Evolutionary conservation across 2,888 invertebrate genomes (phyloP).

Genomic region (Drosophila mayaguana): DNA sequence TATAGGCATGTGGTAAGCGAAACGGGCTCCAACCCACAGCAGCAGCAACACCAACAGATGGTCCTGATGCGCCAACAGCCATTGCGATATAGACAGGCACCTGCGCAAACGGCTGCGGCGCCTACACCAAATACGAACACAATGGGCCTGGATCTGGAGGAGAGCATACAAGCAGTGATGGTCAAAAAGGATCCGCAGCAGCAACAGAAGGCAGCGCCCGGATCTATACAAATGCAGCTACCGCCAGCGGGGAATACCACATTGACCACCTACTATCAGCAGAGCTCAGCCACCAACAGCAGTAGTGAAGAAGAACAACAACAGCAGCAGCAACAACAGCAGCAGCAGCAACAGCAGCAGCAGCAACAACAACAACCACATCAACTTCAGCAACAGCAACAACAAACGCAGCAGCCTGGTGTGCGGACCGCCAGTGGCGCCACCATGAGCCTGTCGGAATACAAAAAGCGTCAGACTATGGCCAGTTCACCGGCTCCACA

Average conservation of each 20-base stretch:
- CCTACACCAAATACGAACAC: slow-evolving; percentile 33
- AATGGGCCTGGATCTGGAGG: slow-evolving; percentile 82
- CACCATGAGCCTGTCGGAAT: slow-evolving; percentile 82
- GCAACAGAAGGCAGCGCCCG: slow-evolving; percentile 56
- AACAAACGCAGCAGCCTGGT: slow-evolving; percentile 44
- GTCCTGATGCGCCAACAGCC: slow-evolving; percentile 59
- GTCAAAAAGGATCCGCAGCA: slow-evolving; percentile 83
- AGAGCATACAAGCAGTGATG: slow-evolving; percentile 84
- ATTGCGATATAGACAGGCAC: slow-evolving; percentile 51
- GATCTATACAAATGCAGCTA: slow-evolving; percentile 32
- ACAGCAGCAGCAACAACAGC: slow-evolving; percentile 39
- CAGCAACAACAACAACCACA: slow-evolving; percentile 53
- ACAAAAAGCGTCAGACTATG: slow-evolving; percentile 79
- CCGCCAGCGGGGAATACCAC: slow-evolving; percentile 68
- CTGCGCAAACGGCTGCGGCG: slow-evolving; percentile 35
- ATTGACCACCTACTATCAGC: slow-evolving; percentile 77
- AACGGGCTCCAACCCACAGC: slow-evolving; percentile 40
- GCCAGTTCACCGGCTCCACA: slow-evolving; percentile 41
- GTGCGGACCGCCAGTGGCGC: slow-evolving; percentile 80
- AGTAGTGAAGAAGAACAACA: slow-evolving; percentile 79
- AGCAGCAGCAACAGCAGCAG: slow-evolving; percentile 60
- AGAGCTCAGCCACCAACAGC: slow-evolving; percentile 41
- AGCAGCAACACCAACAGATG: slow-evolving; percentile 64
- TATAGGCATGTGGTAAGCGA: slow-evolving; percentile 70
- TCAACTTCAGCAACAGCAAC: slow-evolving; percentile 42